Percentiles rank a stretch among this genome's conserved stretches.
phyloP scores from a whole-genome alignment of 2,113 vertebrate genomes.

The Herpailurus yagouaroundi region DNA sequence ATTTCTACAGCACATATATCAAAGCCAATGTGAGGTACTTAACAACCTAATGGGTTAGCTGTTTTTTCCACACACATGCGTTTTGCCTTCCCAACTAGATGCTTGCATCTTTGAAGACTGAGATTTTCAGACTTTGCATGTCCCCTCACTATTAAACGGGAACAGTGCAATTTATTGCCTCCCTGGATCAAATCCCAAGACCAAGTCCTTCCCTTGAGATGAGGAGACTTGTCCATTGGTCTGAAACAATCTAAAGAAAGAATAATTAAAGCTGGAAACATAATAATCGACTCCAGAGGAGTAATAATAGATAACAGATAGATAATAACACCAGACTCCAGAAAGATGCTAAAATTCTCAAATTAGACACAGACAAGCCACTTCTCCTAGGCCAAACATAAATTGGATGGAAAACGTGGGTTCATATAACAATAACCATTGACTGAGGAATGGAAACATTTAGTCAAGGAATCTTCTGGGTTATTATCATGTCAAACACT shows the following conservation, averaged over 20 bases:
- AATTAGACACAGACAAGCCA: constrained; percentile 1
- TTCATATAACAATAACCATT: neutral
- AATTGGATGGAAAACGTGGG: constrained; percentile 38
- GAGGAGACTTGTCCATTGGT: neutral
- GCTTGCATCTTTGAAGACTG: neutral
- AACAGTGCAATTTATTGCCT: neutral
- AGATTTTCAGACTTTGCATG: neutral
- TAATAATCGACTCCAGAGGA: neutral
- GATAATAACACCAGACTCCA: neutral
- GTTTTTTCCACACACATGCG: neutral
- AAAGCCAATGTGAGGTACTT: neutral
- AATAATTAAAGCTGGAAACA: neutral
- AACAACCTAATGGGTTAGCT: neutral
- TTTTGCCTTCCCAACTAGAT: neutral
- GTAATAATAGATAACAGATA: constrained; percentile 1
- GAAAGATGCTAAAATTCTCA: constrained; percentile 55
- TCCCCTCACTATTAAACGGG: neutral
- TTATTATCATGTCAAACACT: neutral
- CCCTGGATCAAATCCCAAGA: neutral
- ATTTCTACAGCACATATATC: neutral
- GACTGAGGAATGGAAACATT: neutral
- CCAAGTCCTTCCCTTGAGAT: neutral
- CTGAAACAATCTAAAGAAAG: constrained; percentile 50
- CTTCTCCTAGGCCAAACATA: constrained; percentile 40
- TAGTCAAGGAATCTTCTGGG: neutral